phyloP scores from a whole-genome alignment of 2,888 invertebrate species.

The Tuta absoluta region DNA sequence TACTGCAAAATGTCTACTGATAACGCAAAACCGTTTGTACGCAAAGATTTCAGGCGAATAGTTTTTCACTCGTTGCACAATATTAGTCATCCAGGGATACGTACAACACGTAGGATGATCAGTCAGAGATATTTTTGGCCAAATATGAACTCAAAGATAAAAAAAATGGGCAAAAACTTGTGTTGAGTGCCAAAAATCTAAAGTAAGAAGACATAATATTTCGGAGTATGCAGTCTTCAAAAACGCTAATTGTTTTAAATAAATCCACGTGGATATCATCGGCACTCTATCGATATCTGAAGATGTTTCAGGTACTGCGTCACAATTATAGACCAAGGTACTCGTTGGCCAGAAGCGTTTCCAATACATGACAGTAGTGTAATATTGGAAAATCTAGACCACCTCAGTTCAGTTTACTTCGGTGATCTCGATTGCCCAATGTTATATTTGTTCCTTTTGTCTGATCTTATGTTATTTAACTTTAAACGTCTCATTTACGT shows the following conservation, averaged over 20 bases:
- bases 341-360: conserved; percentile 35
- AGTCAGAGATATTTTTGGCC: conserved; percentile 27
- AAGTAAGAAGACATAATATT: conserved; percentile 29
- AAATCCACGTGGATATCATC: conserved; percentile 30
- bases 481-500: too few relatives aligned
- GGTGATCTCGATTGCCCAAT: too few relatives aligned
- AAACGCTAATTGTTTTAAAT: conserved; percentile 24
- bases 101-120: conserved; percentile 26
- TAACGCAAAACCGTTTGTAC: conserved; percentile 23
- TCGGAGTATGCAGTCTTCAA: conserved; percentile 11
- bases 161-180: conserved; percentile 27
- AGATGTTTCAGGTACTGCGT: conserved; percentile 37
- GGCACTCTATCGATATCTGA: conserved; percentile 30
- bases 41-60: conserved; percentile 16
- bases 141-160: conserved; percentile 26
- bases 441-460: too few relatives aligned
- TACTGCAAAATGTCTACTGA: conserved; percentile 26
- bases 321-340: conserved; percentile 32
- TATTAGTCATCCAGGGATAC: conserved; percentile 30
- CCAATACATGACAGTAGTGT: conserved; percentile 35
- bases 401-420: too few relatives aligned
- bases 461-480: too few relatives aligned
- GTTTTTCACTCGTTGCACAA: conserved; percentile 29
- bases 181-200: conserved; percentile 16
- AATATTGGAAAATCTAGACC: too few relatives aligned